These are phyloP conservation scores for Pseudococcus jackbeardsleyi DNA, from an alignment of 2,888 invertebrate genomes.

Conservation along the genomic window DNA sequence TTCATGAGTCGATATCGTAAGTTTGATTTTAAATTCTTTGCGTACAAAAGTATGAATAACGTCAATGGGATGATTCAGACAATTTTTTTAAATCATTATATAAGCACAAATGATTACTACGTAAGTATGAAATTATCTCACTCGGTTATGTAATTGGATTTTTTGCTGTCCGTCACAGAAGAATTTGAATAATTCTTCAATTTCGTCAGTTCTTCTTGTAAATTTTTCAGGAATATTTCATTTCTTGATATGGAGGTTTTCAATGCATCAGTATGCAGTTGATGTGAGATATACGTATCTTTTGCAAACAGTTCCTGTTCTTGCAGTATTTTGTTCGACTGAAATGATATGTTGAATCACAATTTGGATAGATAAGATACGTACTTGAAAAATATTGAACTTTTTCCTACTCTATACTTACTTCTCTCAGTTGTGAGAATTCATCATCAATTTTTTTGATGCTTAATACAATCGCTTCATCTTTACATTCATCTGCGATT, in stretches of 20 bases:
- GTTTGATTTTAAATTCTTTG: neutral
- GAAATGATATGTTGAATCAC: neutral
- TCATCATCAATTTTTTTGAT: neutral
- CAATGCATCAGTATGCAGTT: neutral
- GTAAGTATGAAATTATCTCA: neutral
- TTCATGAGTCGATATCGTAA: neutral
- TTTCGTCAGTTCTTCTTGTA: neutral
- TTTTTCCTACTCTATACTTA: neutral
- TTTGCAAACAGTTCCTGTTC: neutral
- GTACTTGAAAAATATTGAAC: neutral
- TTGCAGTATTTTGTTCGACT: neutral
- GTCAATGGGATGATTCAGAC: neutral
- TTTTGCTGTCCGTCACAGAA: neutral
- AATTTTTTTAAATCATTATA: neutral
- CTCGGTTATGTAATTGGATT: neutral
- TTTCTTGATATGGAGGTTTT: neutral
- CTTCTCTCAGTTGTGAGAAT: neutral
- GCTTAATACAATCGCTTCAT: neutral
- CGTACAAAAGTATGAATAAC: neutral
- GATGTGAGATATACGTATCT: neutral
- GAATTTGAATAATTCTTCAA: neutral
- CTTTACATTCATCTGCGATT: neutral
- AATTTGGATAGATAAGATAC: neutral
- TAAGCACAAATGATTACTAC: neutral
- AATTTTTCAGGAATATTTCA: neutral